Evolutionary conservation across 1,140 invertebrate species (phyloP), one percentile per base, ranked within the genome.

Genomic region (Calosoma granatense): DNA sequence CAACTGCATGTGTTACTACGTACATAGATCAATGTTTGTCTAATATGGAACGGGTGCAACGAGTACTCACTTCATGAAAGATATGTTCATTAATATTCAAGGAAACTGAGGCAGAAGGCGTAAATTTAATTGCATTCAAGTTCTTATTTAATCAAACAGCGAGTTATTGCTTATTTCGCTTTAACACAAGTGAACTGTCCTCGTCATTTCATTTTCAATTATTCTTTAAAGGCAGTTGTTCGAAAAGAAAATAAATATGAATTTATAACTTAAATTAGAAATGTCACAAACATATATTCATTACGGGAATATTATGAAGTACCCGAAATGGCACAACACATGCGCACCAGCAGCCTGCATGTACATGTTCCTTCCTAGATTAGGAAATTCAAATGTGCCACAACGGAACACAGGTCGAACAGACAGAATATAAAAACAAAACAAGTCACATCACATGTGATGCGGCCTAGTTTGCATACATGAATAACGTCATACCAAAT

Each of bases 221-320:
- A 36, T 36, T 36, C 6, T 36, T 36, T 36, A 36, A 36, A 36
- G n/a, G 26, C 6, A 36, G 26, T 9, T 9, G 26, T 36, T 36
- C 26, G 26, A 36, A 36, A 47, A 47, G 15, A 17, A 47, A 4
- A 17, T 47, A 47, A 47, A 47, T 47, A 47, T 47, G 41, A 47
- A 17, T 47, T 6, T 47, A 9, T 47, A 47, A 47, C 41, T 47
- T 6, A 47, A 47, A 30, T 30, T 30, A 30, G 26, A 30, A 30
- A 9, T 47, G 41, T 47, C 41, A 47, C 41, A 47, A 47, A 47
- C 41, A 47, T 17, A 47, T 47, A 47, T 47, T 47, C 41, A 47
- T 47, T 47, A 47, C 41, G 3, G 41, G 15, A 47, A 47, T 17
- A 47, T 11, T 47, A 12, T 17, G 3, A 12, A 47, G 41, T 36